These are phyloP conservation scores for Aleadryas rufinucha DNA, from an alignment of 2,113 vertebrate genomes.

Conservation along the genomic window DNA sequence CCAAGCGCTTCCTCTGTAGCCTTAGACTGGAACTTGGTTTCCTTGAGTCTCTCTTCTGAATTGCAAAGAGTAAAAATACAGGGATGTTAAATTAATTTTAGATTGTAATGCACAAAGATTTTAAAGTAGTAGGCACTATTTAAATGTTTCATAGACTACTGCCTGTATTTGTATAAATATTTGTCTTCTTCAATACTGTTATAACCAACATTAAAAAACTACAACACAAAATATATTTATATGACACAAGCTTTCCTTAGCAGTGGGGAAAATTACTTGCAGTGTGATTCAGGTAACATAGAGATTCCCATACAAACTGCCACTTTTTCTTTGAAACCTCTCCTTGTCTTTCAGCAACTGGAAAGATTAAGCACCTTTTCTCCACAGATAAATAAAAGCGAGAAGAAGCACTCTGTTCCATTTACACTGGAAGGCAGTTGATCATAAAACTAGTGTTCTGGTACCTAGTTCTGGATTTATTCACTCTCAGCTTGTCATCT, in stretches of 20 bases:
- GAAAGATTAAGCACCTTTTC: slow-evolving; percentile 42
- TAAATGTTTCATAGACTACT: not conserved
- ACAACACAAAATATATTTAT: not conserved
- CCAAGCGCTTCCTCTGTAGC: not conserved
- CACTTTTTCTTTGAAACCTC: not conserved
- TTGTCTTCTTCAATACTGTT: not conserved
- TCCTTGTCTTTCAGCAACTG: slow-evolving; percentile 6
- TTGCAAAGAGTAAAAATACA: not conserved
- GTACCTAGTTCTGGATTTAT: slow-evolving; percentile 35
- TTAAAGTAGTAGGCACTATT: not conserved
- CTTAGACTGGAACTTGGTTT: not conserved
- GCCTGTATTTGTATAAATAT: not conserved
- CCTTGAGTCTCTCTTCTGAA: not conserved
- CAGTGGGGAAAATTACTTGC: not conserved
- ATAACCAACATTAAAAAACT: not conserved
- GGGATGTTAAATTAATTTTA: not conserved
- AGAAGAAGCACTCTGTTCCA: not conserved
- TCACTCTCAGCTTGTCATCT: slow-evolving; percentile 35
- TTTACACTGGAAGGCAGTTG: slow-evolving; percentile 20
- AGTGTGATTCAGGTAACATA: not conserved
- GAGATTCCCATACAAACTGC: not conserved
- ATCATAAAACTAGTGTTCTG: slow-evolving; percentile 44
- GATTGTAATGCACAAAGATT: not conserved
- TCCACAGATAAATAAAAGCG: not conserved
- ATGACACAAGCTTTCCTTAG: not conserved